Evolutionary conservation across 2,113 vertebrate species (phyloP), one percentile per base, ranked within the genome.

Genomic region (Gavialis gangeticus): DNA sequence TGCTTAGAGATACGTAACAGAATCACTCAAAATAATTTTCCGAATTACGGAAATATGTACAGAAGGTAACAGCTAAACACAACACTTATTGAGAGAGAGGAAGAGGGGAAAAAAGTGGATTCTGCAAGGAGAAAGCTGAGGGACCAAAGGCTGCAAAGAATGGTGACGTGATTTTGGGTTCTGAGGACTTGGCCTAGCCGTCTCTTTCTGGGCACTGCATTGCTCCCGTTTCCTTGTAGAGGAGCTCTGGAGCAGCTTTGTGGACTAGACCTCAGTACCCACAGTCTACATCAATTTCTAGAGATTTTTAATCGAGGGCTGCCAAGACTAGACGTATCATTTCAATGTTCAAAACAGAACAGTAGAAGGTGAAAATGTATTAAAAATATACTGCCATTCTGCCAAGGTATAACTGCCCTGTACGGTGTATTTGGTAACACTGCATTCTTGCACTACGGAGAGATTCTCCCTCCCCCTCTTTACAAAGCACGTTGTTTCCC

Each of bases 391-490:
- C 60, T 25, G 12, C 60, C 60, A 6, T 6, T 22, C 18, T 5
- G 18, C 19, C 13, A 71, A 71, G 37, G 19, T 18, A 71, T 71
- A 71, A 34, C 22, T 71, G 30, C 30, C 46, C 46, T 46, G 46
- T 46, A 46, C 46, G 46, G 46, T 46, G 46, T 7, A 46, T 46
- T 46, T 46, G 28, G 73, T 62, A 66, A 59, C 16, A 75, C 79
- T 82, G 59, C 30, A 77, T 93, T 89, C 75, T 94, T n/a, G 91
- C 62, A 34, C 17, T 62, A 86, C n/a, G 19, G 91, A 80, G 60
- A 17, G 7, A 66, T 10, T 60, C 28, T 54, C 56, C 25, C 22
- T 83, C 91, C 62, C 88, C 30, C 62, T 18, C 30, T 77, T 93
- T 59, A 27, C 30, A 59, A 77, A 91, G 25, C 6, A 13, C 0